Evolutionary conservation across 64 coral and sea anemone species (phyloP).

Genomic region (Anthopleura sola): DNA sequence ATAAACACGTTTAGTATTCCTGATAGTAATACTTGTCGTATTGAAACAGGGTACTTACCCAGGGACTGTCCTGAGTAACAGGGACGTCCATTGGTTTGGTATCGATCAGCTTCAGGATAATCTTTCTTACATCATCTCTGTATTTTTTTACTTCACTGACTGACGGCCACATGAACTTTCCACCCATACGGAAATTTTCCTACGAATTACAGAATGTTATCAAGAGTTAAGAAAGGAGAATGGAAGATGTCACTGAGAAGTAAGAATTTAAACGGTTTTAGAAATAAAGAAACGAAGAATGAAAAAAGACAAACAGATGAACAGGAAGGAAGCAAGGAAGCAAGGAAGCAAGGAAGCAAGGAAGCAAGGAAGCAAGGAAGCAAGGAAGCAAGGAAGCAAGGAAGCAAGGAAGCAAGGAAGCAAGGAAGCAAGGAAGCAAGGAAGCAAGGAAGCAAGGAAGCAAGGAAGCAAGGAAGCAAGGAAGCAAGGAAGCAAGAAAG

Average conservation of each 20-base stretch:
- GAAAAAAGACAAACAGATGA: background rate
- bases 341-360: background rate
- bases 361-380: background rate
- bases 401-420: too few species aligned
- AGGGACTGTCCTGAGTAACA: constrained; percentile 51
- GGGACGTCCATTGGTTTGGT: constrained; percentile 43
- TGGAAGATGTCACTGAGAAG: too few species aligned
- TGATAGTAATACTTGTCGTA: too few species aligned
- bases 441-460: too few species aligned
- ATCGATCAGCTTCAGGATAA: constrained; percentile 44
- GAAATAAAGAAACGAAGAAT: too few species aligned
- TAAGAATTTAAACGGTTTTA: too few species aligned
- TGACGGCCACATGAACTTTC: constrained; percentile 40
- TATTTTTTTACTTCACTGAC: constrained; percentile 35
- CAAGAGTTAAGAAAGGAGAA: background rate
- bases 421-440: too few species aligned
- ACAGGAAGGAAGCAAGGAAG: background rate
- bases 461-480: too few species aligned
- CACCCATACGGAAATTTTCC: constrained; percentile 69
- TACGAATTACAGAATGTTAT: background rate
- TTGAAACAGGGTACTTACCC: constrained; percentile 17
- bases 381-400: background rate
- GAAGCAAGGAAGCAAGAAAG: too few species aligned
- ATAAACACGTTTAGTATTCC: too few species aligned
- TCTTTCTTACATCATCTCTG: constrained; percentile 12